These are phyloP conservation scores for Nephrotoma guestfalica DNA, from an alignment of 2,888 invertebrate species.

Conservation along the genomic window DNA sequence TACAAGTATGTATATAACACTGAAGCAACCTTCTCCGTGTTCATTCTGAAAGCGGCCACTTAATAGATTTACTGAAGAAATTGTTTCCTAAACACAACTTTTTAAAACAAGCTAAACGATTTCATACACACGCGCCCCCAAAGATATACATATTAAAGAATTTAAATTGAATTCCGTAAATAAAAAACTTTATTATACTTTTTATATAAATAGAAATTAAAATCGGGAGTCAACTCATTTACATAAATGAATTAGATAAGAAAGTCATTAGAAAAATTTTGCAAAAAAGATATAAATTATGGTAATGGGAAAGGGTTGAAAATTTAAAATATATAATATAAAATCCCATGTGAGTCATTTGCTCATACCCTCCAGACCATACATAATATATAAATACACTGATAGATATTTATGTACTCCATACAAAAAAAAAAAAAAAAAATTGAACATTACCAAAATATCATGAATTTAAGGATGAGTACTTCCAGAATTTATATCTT, in stretches of 20 bases:
- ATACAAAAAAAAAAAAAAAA: background rate
- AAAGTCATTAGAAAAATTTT: background rate
- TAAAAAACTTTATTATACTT: no score
- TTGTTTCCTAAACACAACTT: no score
- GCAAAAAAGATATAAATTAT: background rate
- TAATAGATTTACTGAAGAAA: no score
- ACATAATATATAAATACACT: background rate
- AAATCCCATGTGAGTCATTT: background rate
- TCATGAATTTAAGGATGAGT: background rate
- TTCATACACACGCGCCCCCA: no score
- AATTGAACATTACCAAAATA: background rate
- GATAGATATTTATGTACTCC: background rate
- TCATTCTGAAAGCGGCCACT: no score
- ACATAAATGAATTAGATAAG: background rate
- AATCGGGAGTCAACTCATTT: background rate
- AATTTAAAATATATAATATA: background rate
- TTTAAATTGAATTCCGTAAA: no score
- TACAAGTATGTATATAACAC: no score
- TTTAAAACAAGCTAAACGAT: no score
- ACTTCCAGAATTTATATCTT: background rate
- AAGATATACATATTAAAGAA: no score
- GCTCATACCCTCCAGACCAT: background rate
- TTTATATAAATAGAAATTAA: background rate
- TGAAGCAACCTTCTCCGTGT: no score
- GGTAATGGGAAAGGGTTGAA: background rate